Base-by-base conservation (phyloP, 2,888 invertebrate species). In the Lamellibrachia satsuma region DNA sequence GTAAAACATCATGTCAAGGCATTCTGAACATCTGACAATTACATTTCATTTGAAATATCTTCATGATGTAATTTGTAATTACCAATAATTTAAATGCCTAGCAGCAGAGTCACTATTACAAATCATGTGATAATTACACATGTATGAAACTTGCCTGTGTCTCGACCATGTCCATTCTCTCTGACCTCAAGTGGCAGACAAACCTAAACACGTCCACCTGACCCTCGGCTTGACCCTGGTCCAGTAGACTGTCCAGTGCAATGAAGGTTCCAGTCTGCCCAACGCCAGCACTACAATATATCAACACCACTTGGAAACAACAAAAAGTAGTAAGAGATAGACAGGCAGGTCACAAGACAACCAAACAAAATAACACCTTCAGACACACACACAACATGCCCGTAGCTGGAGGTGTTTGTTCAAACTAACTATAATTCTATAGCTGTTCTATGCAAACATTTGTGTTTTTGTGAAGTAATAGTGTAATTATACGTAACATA, bases 141-240 rank as follows among this genome's bases (percentile, higher is more conserved):
- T 75, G 39, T 39, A 39, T 39, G 39, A 39, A 75, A 75, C n/a
- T 6, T 22, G 22, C 75, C 75, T 75, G 75, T 22, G 75, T 75
- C 22, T 75, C 75, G 75, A 75, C n/a, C 75, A 75, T 22, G 75
- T 75, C 75, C 75, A 75, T 75, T 75, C 75, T 75, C 75, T 75
- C 75, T 22, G 75, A 2, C 75, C 75, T 75, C 75, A 22, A 22
- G 75, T 22, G 75, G 22, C 75, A 22, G 75, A n/a, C 75, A 15
- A 75, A 75, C 3, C 22, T 75, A 75, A 75, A 75, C 22, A 75
- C 75, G 75, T 75, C 22, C 22, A 75, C 75, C 75, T 75, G 75
- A 75, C 75, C 75, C 6, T 75, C 75, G 4, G 75, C 75, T 75
- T 75, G 75, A 75, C 75, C 75, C 75, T 75, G 75, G 22, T 75